Evolutionary conservation across 1,140 invertebrate genomes (phyloP).

Genomic region (Drosophila seguyi): DNA sequence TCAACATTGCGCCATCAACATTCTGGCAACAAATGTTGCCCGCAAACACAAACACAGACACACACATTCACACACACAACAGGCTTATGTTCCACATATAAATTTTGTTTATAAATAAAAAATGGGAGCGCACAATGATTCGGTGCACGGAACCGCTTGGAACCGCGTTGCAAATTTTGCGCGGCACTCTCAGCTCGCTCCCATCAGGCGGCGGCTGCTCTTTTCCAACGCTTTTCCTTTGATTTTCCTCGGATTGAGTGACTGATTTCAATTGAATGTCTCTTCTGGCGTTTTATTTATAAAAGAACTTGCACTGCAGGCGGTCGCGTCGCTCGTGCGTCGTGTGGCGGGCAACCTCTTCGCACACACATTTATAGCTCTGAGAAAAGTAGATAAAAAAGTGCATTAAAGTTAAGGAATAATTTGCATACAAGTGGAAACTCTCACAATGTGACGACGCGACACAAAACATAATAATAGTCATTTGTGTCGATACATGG

Average conservation of each 20-base stretch:
- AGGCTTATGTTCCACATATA: constrained; percentile 76
- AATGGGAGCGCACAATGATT: constrained; percentile 68
- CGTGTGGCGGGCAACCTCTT: no score
- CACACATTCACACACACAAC: neutral
- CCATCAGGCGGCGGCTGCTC: constrained; percentile 37
- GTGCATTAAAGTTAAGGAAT: constrained; percentile 41
- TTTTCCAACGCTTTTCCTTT: constrained; percentile 62
- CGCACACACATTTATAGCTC: constrained; percentile 46
- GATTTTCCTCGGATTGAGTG: constrained; percentile 70
- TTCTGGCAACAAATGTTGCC: constrained; percentile 49
- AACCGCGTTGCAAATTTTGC: constrained; percentile 78
- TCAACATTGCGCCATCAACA: constrained; percentile 53
- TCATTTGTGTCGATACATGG: constrained; percentile 26
- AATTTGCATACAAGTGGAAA: constrained; percentile 39
- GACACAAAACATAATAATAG: constrained; percentile 14
- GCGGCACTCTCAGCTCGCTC: constrained; percentile 26
- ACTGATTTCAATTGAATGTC: constrained; percentile 71
- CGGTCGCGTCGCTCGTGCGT: constrained; percentile 51
- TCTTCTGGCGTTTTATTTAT: constrained; percentile 75
- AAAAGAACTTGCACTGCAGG: constrained; percentile 81
- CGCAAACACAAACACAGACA: constrained; percentile 21
- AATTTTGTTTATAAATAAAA: constrained; percentile 81
- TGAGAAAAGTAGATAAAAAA: constrained; percentile 45
- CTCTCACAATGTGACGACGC: constrained; percentile 48
- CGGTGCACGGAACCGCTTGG: constrained; percentile 84